Percentiles rank a stretch among this genome's conserved stretches.
Conservation (phyloP, 2,888 invertebrate species). For the Deilephila porcellus region DNA sequence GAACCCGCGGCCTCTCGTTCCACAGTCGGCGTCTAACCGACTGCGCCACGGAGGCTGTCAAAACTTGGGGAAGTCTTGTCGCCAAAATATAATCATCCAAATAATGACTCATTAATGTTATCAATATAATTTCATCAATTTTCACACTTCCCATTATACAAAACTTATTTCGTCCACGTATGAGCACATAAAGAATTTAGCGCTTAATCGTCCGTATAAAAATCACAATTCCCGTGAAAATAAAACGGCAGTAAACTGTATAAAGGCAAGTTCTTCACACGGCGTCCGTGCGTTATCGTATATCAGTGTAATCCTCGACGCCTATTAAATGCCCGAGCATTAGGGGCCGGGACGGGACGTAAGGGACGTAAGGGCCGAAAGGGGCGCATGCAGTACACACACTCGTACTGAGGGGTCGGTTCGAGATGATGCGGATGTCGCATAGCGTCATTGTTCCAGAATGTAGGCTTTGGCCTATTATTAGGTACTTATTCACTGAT, state of each 20-base stretch:
- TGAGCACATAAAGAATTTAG: not conserved
- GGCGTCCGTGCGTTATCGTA: conserved; percentile 15
- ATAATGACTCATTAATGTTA: not conserved
- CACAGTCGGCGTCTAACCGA: too few species aligned
- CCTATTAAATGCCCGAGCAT: conserved; percentile 28
- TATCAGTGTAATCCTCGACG: conserved; percentile 27
- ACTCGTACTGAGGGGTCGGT: not conserved
- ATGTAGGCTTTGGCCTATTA: not conserved
- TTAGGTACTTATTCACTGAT: not conserved
- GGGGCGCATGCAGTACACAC: not conserved
- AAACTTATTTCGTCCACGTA: not conserved
- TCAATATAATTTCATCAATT: not conserved
- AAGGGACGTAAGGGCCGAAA: too few species aligned
- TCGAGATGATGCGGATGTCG: not conserved
- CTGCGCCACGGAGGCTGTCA: too few species aligned
- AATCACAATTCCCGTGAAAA: conserved; percentile 5
- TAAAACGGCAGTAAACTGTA: conserved; percentile 12
- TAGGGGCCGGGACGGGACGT: not conserved
- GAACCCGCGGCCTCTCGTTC: too few species aligned
- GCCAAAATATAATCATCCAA: too few species aligned
- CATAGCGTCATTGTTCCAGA: not conserved
- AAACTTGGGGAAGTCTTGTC: too few species aligned
- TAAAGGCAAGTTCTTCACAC: conserved; percentile 7
- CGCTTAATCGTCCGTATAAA: conserved; percentile 6
- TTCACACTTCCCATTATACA: not conserved